phyloP scores from a whole-genome alignment of 92 coral and sea anemone genomes.

The Phenganax marumi region DNA sequence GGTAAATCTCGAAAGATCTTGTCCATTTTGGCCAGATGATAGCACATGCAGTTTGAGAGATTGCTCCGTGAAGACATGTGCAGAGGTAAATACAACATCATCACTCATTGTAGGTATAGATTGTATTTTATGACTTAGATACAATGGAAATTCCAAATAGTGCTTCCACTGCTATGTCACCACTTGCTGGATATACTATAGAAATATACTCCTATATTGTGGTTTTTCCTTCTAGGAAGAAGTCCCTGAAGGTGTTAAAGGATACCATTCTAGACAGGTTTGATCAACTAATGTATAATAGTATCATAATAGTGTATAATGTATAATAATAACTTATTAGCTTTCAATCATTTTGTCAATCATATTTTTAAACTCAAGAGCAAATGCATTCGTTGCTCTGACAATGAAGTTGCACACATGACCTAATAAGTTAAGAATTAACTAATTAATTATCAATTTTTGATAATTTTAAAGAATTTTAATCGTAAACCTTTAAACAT shows the following conservation, averaged over 20 bases:
- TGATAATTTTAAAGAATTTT: constrained; percentile 12
- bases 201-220: no score
- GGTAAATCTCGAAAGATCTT: constrained; percentile 79
- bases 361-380: no score
- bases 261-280: constrained; percentile 28
- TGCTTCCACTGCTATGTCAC: no score
- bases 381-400: no score
- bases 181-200: no score
- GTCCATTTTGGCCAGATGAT: constrained; percentile 91
- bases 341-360: no score
- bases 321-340: no score
- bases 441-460: not conserved
- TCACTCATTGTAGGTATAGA: not conserved
- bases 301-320: no score
- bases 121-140: not conserved
- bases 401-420: no score
- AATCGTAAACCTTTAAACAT: not conserved
- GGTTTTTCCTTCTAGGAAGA: constrained; percentile 55
- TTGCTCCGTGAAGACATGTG: constrained; percentile 81
- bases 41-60: constrained; percentile 80
- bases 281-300: not conserved
- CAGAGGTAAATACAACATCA: constrained; percentile 63
- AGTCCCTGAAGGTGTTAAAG: constrained; percentile 65
- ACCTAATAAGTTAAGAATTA: no score
- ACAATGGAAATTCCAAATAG: no score